Evolutionary conservation across 2,113 vertebrate species (phyloP), one percentile per base, ranked within the genome.

Genomic region (Lontra canadensis): DNA sequence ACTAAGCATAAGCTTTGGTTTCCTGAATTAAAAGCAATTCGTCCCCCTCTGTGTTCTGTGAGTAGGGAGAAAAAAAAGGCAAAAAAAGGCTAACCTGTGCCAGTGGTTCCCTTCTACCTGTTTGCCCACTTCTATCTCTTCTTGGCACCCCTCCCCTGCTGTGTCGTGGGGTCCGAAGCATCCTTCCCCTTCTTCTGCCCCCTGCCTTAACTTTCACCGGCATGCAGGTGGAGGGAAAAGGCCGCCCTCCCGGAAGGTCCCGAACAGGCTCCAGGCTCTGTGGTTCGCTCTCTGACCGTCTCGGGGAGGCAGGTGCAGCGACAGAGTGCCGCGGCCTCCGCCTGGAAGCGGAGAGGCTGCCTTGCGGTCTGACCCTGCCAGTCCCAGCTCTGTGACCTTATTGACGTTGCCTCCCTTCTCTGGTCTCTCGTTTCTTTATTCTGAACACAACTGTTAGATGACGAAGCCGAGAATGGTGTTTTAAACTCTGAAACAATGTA

Each of bases 141-240:
- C 21, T 31, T 20, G 20, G 10, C 15, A 34, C 6, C 17, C 29
- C 1, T 4, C 61, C 65, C n/a, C 65, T 4, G 0, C 92, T 34
- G 1, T 2, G 29, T 29, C 17, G 2, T 0, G 0, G 61, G 42
- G 2, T 26, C 90, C 0, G 17, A 1, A 2, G 17, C 44, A 18
- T 36, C 34, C 26, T 8, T 14, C 34, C 57, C 21, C 13, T 78
- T 36, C 63, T 34, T 23, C 29, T 1, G 14, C 10, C 31, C 10
- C 2, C 2, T 0, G 29, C 20, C 15, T 2, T 13, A 39, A 74
- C 52, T n/a, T 42, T 29, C 4, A 4, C 2, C 31, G 34, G 7
- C 9, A 49, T 0, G 0, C 0, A 26, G 1, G 3, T 23, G 2
- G 65, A 17, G 31, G 44, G 34, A 34, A 42, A 34, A 34, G 6